These are phyloP conservation scores for Mechanitis mazaeus DNA, from an alignment of 2,888 invertebrate genomes.

Conservation along the genomic window DNA sequence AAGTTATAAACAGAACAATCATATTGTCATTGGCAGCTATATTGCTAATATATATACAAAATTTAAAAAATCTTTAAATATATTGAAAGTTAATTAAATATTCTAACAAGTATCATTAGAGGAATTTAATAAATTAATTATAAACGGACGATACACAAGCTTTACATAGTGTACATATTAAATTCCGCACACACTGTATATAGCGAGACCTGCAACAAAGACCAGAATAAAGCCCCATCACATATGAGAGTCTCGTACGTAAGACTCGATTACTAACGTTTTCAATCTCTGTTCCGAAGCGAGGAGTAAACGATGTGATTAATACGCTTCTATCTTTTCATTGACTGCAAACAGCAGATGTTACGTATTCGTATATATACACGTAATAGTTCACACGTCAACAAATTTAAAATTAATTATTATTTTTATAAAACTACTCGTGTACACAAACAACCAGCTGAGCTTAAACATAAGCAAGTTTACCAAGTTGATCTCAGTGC, in stretches of 20 bases:
- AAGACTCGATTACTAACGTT: conserved; percentile 3
- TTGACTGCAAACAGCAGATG: not conserved
- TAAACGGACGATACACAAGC: not conserved
- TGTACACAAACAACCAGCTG: not conserved
- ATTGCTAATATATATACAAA: no score
- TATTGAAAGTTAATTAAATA: no score
- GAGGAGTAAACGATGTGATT: not conserved
- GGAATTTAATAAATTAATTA: no score
- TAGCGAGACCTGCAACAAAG: conserved; percentile 14
- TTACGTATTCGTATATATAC: not conserved
- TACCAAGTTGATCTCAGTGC: conserved; percentile 18
- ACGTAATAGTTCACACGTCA: no score
- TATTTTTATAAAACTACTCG: no score
- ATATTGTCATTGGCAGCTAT: no score
- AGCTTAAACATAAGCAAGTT: conserved; percentile 14
- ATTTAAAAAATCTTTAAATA: no score
- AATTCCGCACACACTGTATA: conserved; percentile 8
- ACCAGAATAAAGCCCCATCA: conserved; percentile 17
- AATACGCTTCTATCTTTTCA: not conserved
- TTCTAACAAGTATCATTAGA: no score
- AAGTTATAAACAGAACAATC: no score
- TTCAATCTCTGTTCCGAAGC: conserved; percentile 2
- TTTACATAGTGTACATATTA: conserved; percentile 8
- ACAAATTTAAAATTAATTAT: no score
- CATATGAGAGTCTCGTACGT: conserved; percentile 12